These are phyloP conservation scores for Teleogryllus occipitalis DNA, from an alignment of 1,140 invertebrate genomes.

Conservation along the genomic window DNA sequence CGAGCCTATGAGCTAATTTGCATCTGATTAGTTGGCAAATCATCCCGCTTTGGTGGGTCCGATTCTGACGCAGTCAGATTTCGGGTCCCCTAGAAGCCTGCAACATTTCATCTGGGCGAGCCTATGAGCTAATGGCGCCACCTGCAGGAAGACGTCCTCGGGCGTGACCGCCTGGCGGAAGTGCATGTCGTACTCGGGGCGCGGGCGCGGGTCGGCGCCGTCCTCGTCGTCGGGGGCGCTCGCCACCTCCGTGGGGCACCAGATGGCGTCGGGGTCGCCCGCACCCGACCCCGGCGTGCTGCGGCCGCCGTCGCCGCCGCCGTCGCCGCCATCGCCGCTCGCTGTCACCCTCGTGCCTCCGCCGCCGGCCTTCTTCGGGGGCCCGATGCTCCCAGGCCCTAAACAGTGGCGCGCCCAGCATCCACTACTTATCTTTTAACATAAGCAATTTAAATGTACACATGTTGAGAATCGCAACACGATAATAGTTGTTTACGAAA, in stretches of 20 bases:
- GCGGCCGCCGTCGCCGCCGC: too few species aligned
- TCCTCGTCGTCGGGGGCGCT: slow-evolving; percentile 33
- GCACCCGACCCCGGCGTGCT: neutral
- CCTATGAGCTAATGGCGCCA: slow-evolving; percentile 28
- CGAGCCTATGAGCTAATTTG: too few species aligned
- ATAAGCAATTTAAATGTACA: too few species aligned
- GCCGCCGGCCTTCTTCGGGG: neutral
- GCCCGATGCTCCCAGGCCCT: neutral
- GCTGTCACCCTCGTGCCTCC: neutral
- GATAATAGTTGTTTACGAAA: too few species aligned
- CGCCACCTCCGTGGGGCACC: slow-evolving; percentile 45
- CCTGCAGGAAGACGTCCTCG: slow-evolving; percentile 78
- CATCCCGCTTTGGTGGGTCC: too few species aligned
- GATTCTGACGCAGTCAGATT: too few species aligned
- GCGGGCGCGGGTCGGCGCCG: slow-evolving; percentile 54
- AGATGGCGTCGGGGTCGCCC: slow-evolving; percentile 43
- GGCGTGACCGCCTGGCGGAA: slow-evolving; percentile 76
- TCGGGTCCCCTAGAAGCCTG: too few species aligned
- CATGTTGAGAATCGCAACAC: too few species aligned
- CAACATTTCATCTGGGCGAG: too few species aligned
- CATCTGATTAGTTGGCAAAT: too few species aligned
- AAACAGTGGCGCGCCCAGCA: too few species aligned
- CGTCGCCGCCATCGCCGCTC: neutral
- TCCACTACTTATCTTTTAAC: too few species aligned
- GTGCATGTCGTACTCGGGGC: slow-evolving; percentile 70